Evolutionary conservation across 2,113 vertebrate genomes (phyloP).

Genomic region (Scomber japonicus): DNA sequence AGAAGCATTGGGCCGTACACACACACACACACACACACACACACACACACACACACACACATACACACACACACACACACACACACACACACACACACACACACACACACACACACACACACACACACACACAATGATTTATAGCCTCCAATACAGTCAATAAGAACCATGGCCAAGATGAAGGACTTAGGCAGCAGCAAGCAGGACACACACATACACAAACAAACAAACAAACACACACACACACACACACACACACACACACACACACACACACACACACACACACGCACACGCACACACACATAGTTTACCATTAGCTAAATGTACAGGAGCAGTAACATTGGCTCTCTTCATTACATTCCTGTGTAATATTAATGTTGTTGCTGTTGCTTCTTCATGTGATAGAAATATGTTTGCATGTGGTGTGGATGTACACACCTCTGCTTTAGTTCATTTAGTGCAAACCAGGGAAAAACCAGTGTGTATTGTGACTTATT

Average conservation of each 20-base stretch:
- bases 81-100: slow-evolving; percentile 51
- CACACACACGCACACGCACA: slow-evolving; percentile 44
- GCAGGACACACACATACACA: slow-evolving; percentile 51
- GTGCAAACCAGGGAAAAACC: too few species aligned
- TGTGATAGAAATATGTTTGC: neutral
- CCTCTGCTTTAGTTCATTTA: too few species aligned
- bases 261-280: slow-evolving; percentile 33
- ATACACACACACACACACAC: slow-evolving; percentile 52
- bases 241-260: slow-evolving; percentile 40
- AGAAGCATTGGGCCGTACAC: slow-evolving; percentile 58
- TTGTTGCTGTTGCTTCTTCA: neutral
- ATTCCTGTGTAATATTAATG: slow-evolving; percentile 29
- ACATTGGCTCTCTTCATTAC: slow-evolving; percentile 68
- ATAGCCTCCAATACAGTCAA: slow-evolving; percentile 81
- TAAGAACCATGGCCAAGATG: slow-evolving; percentile 79
- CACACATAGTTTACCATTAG: slow-evolving; percentile 57
- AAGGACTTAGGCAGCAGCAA: slow-evolving; percentile 66
- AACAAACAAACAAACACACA: slow-evolving; percentile 35
- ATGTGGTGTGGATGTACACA: too few species aligned
- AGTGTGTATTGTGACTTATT: too few species aligned
- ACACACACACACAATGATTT: slow-evolving; percentile 74
- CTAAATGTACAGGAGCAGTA: slow-evolving; percentile 56
- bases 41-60: slow-evolving; percentile 51
- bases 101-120: slow-evolving; percentile 53
- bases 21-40: slow-evolving; percentile 50